Evolutionary conservation across 1,140 invertebrate species (phyloP).

Genomic region (Drosophila bocki): DNA sequence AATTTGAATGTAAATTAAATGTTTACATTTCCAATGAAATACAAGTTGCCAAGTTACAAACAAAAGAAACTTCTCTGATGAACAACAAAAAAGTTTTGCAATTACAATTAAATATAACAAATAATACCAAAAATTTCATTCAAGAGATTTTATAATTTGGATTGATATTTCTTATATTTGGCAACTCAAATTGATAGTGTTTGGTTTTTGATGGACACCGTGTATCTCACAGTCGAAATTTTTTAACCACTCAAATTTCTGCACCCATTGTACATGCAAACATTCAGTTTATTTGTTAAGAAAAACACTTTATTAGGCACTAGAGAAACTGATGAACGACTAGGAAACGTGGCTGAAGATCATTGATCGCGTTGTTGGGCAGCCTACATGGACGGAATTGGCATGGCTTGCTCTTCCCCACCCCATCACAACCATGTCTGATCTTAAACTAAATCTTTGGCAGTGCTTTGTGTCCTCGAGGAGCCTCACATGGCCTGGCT

Average conservation of each 20-base stretch:
- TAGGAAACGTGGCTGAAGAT: conserved; percentile 53
- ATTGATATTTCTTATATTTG: too few species aligned
- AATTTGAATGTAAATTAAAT: too few species aligned
- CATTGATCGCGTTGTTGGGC: conserved; percentile 20
- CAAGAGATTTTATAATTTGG: too few species aligned
- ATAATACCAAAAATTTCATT: too few species aligned
- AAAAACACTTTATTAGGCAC: conserved; percentile 56
- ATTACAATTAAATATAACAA: too few species aligned
- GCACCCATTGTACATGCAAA: conserved; percentile 26
- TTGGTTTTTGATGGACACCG: too few species aligned
- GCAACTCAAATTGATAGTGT: too few species aligned
- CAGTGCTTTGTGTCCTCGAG: conserved; percentile 55
- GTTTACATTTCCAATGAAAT: too few species aligned
- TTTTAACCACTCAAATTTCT: background rate
- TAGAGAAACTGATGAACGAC: conserved; percentile 64
- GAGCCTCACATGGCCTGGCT: conserved; percentile 35
- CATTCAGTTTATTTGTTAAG: conserved; percentile 62
- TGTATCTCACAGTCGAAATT: too few species aligned
- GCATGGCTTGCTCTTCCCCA: conserved; percentile 38
- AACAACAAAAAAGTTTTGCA: too few species aligned
- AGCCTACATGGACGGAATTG: conserved; percentile 75
- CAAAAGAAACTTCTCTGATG: too few species aligned
- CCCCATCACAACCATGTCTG: conserved; percentile 8
- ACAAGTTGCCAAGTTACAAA: too few species aligned
- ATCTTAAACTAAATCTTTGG: conserved; percentile 75